phyloP scores from a whole-genome alignment of 2,797 vertebrate species.

The Crenichthys baileyi region DNA sequence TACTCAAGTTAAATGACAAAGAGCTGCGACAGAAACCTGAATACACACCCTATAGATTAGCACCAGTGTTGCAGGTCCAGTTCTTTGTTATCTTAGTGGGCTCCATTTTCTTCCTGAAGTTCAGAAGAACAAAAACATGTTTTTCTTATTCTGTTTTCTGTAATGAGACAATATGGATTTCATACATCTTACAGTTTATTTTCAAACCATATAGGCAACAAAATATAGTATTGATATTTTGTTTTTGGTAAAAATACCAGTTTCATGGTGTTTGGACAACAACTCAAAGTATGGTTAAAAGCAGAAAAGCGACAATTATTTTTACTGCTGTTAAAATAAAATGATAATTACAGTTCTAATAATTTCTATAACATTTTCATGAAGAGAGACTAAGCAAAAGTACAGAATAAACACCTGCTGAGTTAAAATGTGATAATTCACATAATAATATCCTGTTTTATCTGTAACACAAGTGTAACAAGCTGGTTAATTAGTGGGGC shows the following conservation, averaged over 20 bases:
- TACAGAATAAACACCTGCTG: neutral
- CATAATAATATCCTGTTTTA: too few species aligned
- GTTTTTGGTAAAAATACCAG: neutral
- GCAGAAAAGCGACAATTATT: neutral
- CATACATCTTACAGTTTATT: neutral
- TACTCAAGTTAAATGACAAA: conserved; percentile 4
- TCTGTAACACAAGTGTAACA: neutral
- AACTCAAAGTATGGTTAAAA: neutral
- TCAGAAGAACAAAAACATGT: neutral
- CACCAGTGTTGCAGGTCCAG: conserved; percentile 2
- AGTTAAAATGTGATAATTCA: too few species aligned
- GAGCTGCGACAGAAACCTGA: conserved; percentile 13
- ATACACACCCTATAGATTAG: conserved; percentile 24
- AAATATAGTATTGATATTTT: neutral
- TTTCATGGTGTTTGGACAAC: neutral
- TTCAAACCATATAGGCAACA: neutral
- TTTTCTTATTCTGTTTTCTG: neutral
- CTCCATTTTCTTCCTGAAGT: neutral
- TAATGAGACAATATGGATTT: neutral
- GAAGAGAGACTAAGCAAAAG: too few species aligned
- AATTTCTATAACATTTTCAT: too few species aligned
- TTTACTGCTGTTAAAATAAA: neutral
- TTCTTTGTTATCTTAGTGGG: neutral
- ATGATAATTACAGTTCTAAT: neutral
- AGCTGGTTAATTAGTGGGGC: neutral